Conservation (phyloP, 2,888 invertebrate genomes). For the Ptilodon capucinus region DNA sequence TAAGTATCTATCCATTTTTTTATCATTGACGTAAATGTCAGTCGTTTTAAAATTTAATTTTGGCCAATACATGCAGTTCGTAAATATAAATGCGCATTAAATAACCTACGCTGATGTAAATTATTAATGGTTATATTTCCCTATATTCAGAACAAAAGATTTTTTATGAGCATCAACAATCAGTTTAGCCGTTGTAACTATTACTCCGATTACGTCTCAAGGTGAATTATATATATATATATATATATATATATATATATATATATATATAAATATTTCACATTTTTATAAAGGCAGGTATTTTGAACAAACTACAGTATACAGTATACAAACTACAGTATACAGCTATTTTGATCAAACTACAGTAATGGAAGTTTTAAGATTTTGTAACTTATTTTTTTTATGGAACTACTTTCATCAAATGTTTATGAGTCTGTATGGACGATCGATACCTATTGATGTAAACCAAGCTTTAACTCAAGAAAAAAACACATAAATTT, state of each 20-base stretch:
- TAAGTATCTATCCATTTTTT: too few relatives aligned
- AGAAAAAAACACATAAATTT: conserved; percentile 35
- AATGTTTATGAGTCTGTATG: too few relatives aligned
- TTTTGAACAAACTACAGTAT: too few relatives aligned
- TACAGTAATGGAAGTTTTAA: too few relatives aligned
- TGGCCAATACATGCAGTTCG: too few relatives aligned
- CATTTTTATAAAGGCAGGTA: conserved; percentile 38
- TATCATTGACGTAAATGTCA: too few relatives aligned
- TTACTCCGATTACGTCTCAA: conserved; percentile 49
- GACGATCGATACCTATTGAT: too few relatives aligned
- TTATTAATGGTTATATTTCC: neutral
- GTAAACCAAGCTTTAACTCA: neutral
- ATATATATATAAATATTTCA: conserved; percentile 52
- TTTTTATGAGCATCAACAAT: neutral
- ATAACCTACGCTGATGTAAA: neutral
- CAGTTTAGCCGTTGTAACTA: conserved; percentile 27
- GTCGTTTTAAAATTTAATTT: too few relatives aligned
- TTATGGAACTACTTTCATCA: neutral
- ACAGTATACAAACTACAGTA: too few relatives aligned
- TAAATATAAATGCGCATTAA: neutral
- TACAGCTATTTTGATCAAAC: too few relatives aligned
- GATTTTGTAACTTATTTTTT: too few relatives aligned
- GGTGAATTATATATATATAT: conserved; percentile 51
- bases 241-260: too few relatives aligned
- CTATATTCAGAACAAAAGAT: neutral